Evolutionary conservation across 2,888 invertebrate genomes (phyloP).

Genomic region (Mactromeris polynyma): DNA sequence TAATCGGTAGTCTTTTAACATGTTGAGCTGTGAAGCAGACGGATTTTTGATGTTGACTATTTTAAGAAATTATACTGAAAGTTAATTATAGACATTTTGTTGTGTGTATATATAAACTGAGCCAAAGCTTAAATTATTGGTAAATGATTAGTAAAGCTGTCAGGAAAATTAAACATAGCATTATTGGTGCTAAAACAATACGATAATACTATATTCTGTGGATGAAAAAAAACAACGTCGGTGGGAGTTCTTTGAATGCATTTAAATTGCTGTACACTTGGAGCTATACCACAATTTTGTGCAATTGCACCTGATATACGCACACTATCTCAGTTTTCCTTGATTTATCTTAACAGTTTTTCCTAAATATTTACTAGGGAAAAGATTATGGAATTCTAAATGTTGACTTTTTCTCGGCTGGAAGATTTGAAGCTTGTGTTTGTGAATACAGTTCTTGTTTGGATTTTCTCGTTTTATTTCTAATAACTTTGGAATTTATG

Average conservation of each 20-base stretch:
- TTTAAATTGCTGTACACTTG: conserved; percentile 1
- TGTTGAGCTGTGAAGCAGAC: conserved; percentile 18
- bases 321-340: background rate
- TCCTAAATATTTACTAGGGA: conserved; percentile 28
- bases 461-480: background rate
- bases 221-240: background rate
- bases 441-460: background rate
- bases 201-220: background rate
- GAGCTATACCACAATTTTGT: background rate
- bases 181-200: background rate
- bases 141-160: background rate
- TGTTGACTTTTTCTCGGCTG: conserved; percentile 8
- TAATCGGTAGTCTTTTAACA: background rate
- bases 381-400: conserved; percentile 29
- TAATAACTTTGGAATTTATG: conserved; percentile 13
- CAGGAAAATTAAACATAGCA: background rate
- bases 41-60: conserved; percentile 44
- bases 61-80: conserved; percentile 50
- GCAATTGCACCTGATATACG: conserved; percentile 14
- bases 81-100: conserved; percentile 46
- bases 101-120: conserved; percentile 20
- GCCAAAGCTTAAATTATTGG: conserved; percentile 19
- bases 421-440: background rate
- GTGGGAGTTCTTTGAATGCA: background rate
- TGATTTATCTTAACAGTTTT: background rate